Evolutionary conservation across 2,888 invertebrate species (phyloP), one percentile per base, ranked within the genome.

Genomic region (Pterostichus niger): DNA sequence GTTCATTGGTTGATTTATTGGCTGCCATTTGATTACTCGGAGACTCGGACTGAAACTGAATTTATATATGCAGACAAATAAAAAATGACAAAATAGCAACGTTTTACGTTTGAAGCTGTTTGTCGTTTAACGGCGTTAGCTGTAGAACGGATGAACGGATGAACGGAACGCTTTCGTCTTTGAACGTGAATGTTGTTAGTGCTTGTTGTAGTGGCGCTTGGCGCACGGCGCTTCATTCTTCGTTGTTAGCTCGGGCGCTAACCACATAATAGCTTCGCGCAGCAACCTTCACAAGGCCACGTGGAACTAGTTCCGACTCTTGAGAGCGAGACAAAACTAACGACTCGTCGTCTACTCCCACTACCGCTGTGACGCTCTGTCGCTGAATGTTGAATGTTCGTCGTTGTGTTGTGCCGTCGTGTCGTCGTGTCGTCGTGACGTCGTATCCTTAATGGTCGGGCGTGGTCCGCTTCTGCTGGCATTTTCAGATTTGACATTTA

Each of bases 211-310:
- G 40, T 9, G 40, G 17, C 46, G 46, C 35, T 35, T 24, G 56
- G 77, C 40, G 77, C 61, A 31, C 35, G 64, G 64, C 64, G 64
- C 64, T 40, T 40, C 64, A 11, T 64, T 64, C 15, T 71, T 35
- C 82, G 75, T 49, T 75, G 24, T 40, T 6, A 6, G 40, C 3
- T 40, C 82, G 61, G 59, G 59, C 61, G 61, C 82, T 82, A 82
- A 82, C 49, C 82, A 82, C 75, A 82, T 82, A 82, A 82, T 75
- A 82, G 75, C 75, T 75, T 82, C 75, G 24, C 75, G 82, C 82
- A 75, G 75, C 61, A 82, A 82, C 82, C 82, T 82, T 82, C 82
- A 75, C 82, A 82, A 82, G 82, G 82, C 82, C 82, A 82, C 61
- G 46, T 82, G 82, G 46, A 82, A 82, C 82, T 82, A 82, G 82